These are phyloP conservation scores for Charina bottae DNA, from an alignment of 2,113 vertebrate genomes.

Conservation along the genomic window DNA sequence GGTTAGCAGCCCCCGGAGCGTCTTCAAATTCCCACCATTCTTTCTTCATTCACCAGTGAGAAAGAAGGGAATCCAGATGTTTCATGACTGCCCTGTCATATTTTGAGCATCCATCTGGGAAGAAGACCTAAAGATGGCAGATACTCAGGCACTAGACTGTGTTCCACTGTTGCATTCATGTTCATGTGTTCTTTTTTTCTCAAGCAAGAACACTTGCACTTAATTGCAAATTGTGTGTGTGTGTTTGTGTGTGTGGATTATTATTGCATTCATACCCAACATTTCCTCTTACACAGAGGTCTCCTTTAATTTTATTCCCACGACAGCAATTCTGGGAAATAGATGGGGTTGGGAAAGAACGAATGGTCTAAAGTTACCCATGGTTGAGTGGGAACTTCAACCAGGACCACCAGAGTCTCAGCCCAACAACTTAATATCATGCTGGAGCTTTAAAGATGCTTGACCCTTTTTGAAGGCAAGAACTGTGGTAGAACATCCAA, in stretches of 20 bases:
- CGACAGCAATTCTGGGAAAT: background rate
- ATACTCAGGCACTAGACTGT: background rate
- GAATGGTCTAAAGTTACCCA: background rate
- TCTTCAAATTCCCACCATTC: background rate
- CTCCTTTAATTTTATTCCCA: background rate
- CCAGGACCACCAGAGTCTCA: background rate
- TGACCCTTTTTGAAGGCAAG: too few species aligned
- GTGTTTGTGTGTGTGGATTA: background rate
- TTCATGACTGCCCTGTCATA: background rate
- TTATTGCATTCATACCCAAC: background rate
- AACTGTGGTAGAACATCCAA: too few species aligned
- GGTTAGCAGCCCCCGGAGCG: background rate
- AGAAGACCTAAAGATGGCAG: background rate
- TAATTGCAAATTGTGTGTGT: background rate
- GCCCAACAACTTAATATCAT: background rate
- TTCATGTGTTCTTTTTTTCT: background rate
- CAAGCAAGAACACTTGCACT: background rate
- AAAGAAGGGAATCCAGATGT: background rate
- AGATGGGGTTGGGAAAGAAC: background rate
- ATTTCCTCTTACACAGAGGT: background rate
- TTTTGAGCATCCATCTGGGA: background rate
- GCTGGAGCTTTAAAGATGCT: too few species aligned
- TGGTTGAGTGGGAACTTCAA: background rate
- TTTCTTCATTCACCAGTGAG: background rate
- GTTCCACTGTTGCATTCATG: background rate